Percentiles rank a stretch among this genome's conserved stretches.
These are phyloP conservation scores for Hucho hucho DNA, from an alignment of 2,113 vertebrate genomes.

Conservation along the genomic window DNA sequence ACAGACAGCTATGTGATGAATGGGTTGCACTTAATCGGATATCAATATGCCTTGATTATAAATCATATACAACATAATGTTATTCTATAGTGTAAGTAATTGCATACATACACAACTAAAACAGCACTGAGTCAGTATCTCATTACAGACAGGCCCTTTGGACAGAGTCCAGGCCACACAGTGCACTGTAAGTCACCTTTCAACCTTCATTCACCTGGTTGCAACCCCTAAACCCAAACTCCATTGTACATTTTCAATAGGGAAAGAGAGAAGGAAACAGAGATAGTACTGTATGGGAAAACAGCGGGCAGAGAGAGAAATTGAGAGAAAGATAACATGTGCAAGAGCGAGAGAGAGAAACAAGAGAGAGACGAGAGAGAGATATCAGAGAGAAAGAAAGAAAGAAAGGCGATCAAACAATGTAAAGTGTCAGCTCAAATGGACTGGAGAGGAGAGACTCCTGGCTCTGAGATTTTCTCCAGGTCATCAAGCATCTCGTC, in stretches of 20 bases:
- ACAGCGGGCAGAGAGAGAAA: background rate
- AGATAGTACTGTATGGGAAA: background rate
- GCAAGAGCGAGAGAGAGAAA: background rate
- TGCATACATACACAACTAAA: too few relatives aligned
- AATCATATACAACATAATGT: background rate
- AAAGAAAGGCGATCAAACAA: background rate
- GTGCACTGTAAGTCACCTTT: too few relatives aligned
- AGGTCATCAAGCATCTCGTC: slow-evolving; percentile 7
- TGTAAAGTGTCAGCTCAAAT: slow-evolving; percentile 1
- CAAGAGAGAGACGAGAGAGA: too few relatives aligned
- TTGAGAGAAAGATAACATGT: background rate
- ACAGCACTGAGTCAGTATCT: too few relatives aligned
- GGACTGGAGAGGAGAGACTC: background rate
- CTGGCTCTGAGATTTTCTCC: background rate
- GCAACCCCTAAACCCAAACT: too few relatives aligned
- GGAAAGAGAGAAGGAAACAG: background rate
- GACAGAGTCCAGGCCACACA: too few relatives aligned
- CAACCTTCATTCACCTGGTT: too few relatives aligned
- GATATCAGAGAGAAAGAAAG: too few relatives aligned
- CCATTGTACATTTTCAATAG: too few relatives aligned
- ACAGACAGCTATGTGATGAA: background rate
- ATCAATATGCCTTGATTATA: background rate
- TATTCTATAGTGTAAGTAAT: too few relatives aligned
- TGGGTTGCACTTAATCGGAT: background rate
- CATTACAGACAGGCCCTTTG: too few relatives aligned